These are phyloP conservation scores for Philaenus spumarius DNA, from an alignment of 1,140 invertebrate genomes.

Conservation along the genomic window DNA sequence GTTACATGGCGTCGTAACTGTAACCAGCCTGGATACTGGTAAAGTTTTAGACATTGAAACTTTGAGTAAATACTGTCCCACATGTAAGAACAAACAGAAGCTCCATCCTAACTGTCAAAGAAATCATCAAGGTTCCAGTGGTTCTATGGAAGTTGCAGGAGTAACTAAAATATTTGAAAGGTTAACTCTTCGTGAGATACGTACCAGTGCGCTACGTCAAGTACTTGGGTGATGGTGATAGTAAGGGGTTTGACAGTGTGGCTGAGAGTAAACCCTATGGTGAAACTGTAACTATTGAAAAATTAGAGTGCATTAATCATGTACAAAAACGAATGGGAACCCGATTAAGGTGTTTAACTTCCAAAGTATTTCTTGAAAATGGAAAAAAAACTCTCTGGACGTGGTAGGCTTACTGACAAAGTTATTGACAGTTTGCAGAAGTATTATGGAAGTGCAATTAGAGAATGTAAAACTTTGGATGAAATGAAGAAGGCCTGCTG, in stretches of 20 bases:
- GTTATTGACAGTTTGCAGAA: too few relatives aligned
- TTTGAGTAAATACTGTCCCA: conserved; percentile 6
- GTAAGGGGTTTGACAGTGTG: not conserved
- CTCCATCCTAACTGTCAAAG: conserved; percentile 16
- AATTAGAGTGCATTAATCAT: not conserved
- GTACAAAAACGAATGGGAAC: too few relatives aligned
- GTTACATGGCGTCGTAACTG: conserved; percentile 1
- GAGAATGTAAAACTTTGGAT: too few relatives aligned
- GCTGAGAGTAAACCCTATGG: not conserved
- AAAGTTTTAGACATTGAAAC: conserved; percentile 19
- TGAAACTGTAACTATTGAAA: not conserved
- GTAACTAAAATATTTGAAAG: too few relatives aligned
- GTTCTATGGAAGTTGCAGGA: conserved; percentile 25
- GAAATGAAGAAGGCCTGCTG: too few relatives aligned
- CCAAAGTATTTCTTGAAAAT: too few relatives aligned
- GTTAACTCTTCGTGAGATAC: not conserved
- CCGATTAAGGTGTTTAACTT: not conserved
- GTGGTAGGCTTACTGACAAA: too few relatives aligned
- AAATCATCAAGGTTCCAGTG: conserved; percentile 25
- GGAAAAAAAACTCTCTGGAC: conserved; percentile 32
- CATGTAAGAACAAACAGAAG: not conserved
- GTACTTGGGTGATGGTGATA: too few relatives aligned
- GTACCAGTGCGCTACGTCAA: not conserved
- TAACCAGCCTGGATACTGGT: conserved; percentile 10
- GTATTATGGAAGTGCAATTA: too few relatives aligned